Percentiles rank a stretch among this genome's conserved stretches.
Evolutionary conservation across 2,888 invertebrate genomes (phyloP).

Genomic region (Agrochola circellaris): DNA sequence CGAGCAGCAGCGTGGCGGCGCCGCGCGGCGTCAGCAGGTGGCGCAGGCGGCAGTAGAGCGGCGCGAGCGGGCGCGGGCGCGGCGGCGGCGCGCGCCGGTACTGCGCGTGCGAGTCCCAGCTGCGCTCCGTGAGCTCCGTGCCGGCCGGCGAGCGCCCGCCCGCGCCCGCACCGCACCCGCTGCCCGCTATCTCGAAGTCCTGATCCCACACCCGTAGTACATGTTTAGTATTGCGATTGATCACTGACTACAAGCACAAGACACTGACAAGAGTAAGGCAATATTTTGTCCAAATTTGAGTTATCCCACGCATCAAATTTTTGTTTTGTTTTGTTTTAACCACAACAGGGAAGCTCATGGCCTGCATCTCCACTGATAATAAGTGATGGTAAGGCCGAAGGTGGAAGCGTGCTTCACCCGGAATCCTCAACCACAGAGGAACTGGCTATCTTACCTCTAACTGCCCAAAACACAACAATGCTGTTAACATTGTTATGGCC

Average conservation of each 20-base stretch:
- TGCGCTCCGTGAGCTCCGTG: conserved; percentile 87
- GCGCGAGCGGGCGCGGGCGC: conserved; percentile 83
- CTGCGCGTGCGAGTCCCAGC: conserved; percentile 90
- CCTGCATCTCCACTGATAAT: too few species aligned
- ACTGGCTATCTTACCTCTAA: too few species aligned
- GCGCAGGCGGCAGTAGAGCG: conserved; percentile 85
- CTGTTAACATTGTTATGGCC: too few species aligned
- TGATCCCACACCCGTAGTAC: conserved; percentile 65
- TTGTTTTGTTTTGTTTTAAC: too few species aligned
- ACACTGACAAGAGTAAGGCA: background rate
- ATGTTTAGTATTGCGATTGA: conserved; percentile 53
- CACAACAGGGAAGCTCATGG: too few species aligned
- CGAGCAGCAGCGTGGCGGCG: conserved; percentile 70
- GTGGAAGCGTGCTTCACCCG: too few species aligned
- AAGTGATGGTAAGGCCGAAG: too few species aligned
- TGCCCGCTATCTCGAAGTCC: conserved; percentile 91
- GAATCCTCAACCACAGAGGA: too few species aligned
- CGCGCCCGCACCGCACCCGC: conserved; percentile 85
- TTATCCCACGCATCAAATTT: background rate
- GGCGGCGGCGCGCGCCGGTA: conserved; percentile 85
- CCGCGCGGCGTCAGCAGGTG: conserved; percentile 76
- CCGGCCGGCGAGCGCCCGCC: conserved; percentile 87
- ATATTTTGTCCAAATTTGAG: background rate
- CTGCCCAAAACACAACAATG: too few species aligned
- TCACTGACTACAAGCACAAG: background rate